A percentile compares a stretch with the other conserved stretches of the same genome.
Evolutionary conservation across 2,888 invertebrate species (phyloP).

Genomic region (Leptothorax acervorum): DNA sequence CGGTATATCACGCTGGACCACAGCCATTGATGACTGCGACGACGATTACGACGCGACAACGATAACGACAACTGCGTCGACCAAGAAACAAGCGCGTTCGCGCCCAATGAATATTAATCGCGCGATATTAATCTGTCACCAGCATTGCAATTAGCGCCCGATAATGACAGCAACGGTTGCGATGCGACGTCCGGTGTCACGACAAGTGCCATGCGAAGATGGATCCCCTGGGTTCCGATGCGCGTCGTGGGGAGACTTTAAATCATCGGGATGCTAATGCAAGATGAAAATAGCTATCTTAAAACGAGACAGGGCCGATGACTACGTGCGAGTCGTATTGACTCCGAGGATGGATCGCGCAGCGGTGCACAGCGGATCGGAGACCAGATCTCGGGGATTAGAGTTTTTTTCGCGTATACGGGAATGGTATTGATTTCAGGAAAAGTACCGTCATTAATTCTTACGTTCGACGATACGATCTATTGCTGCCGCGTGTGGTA

Average conservation of each 20-base stretch:
- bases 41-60: neutral
- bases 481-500: neutral
- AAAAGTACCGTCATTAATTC: neutral
- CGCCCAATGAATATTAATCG: slow-evolving; percentile 40
- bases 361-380: neutral
- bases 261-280: slow-evolving; percentile 27
- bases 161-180: slow-evolving; percentile 4
- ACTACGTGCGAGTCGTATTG: slow-evolving; percentile 1
- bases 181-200: neutral
- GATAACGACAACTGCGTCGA: neutral
- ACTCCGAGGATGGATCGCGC: slow-evolving; percentile 12
- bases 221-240: neutral
- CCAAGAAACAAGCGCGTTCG: neutral
- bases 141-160: slow-evolving; percentile 31
- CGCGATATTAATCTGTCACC: neutral
- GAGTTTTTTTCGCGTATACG: neutral
- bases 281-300: slow-evolving; percentile 10
- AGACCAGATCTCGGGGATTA: neutral
- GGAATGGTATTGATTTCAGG: neutral
- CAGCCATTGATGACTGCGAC: neutral
- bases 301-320: slow-evolving; percentile 17
- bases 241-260: neutral
- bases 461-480: neutral
- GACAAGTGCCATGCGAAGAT: neutral
- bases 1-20: slow-evolving; percentile 37